phyloP scores from a whole-genome alignment of 2,888 invertebrate species.

The Tinea pellionella region DNA sequence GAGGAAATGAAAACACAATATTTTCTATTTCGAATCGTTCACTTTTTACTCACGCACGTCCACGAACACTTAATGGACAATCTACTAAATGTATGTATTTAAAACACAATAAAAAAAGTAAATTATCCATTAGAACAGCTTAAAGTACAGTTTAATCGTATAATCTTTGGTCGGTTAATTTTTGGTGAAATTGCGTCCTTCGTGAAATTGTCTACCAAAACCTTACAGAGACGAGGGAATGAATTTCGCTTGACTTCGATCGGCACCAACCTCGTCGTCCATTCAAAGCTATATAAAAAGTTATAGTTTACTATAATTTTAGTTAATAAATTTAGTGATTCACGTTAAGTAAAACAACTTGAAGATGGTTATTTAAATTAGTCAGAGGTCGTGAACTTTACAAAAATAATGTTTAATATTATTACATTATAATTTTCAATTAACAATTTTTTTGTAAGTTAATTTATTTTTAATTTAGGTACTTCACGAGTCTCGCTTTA shows the following conservation, averaged over 20 bases:
- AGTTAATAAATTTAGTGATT: background rate
- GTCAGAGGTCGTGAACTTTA: background rate
- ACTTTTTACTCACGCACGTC: no score
- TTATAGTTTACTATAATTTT: background rate
- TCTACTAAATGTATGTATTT: background rate
- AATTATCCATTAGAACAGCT: background rate
- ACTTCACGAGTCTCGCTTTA: background rate
- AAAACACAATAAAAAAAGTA: background rate
- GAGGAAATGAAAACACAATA: no score
- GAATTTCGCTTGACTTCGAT: background rate
- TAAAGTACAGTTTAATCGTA: slow-evolving; percentile 1
- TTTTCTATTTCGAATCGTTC: no score
- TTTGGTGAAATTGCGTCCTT: background rate
- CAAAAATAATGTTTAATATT: background rate
- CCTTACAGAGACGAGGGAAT: background rate
- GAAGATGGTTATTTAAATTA: background rate
- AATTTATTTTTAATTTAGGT: background rate
- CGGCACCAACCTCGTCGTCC: background rate
- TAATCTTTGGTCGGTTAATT: slow-evolving; percentile 10
- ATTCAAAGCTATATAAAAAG: background rate
- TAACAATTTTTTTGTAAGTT: background rate
- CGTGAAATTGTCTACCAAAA: background rate
- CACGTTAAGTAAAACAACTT: background rate
- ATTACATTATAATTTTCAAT: background rate
- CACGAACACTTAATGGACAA: no score